These are phyloP conservation scores for Rhea americana DNA, from an alignment of 2,113 vertebrate species.

Conservation along the genomic window DNA sequence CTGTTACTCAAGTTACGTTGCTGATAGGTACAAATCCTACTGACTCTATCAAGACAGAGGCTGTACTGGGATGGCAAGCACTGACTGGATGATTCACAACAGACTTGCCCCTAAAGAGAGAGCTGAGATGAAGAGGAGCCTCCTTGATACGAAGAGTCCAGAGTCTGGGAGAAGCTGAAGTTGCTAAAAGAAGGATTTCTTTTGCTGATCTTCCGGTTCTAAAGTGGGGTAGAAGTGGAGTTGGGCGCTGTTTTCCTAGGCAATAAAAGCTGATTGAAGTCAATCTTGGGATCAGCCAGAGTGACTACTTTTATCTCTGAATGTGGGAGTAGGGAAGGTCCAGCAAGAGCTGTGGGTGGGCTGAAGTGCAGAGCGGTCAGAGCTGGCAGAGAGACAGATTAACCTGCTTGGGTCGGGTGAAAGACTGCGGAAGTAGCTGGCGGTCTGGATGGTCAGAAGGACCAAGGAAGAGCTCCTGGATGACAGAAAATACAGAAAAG, in stretches of 20 bases:
- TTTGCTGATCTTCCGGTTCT: neutral
- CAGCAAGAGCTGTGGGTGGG: neutral
- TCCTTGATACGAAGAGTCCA: neutral
- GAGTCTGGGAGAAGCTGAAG: neutral
- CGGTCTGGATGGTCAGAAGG: neutral
- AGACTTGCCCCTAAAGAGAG: neutral
- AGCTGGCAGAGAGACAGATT: neutral
- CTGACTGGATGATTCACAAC: neutral
- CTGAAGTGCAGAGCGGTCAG: neutral
- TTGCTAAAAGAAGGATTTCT: neutral
- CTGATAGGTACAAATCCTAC: neutral
- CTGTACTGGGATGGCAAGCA: neutral
- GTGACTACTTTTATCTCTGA: too few species aligned
- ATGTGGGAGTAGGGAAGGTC: neutral
- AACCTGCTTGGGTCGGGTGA: neutral
- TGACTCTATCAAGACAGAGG: neutral
- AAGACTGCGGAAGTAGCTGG: neutral
- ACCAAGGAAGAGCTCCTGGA: neutral
- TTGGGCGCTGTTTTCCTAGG: neutral
- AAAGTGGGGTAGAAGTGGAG: neutral
- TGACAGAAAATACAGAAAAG: neutral
- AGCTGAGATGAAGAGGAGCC: neutral
- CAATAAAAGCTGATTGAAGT: neutral
- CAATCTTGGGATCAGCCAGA: neutral
- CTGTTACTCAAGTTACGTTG: rapidly evolving